phyloP scores from a whole-genome alignment of 2,797 vertebrate species.

The Lepidocolaptes lacrymiger region DNA sequence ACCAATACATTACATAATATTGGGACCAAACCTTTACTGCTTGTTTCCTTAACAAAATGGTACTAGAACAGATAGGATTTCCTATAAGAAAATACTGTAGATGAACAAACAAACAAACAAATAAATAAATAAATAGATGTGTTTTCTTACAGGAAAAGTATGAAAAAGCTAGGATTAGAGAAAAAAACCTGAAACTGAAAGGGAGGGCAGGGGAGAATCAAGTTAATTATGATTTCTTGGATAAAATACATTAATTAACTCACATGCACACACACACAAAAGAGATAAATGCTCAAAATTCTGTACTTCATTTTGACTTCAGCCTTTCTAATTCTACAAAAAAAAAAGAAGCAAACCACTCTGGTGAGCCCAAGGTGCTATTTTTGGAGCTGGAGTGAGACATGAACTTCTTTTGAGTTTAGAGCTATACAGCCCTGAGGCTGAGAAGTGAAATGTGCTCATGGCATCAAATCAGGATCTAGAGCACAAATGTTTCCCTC shows the following conservation, averaged over 20 bases:
- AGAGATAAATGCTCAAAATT: background rate
- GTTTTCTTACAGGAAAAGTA: background rate
- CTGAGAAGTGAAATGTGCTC: background rate
- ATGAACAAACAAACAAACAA: background rate
- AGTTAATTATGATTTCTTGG: background rate
- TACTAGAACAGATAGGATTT: background rate
- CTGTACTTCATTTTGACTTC: background rate
- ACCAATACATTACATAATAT: background rate
- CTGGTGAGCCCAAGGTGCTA: background rate
- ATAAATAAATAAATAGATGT: background rate
- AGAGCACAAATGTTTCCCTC: constrained; percentile 8
- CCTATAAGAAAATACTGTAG: background rate
- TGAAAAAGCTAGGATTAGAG: background rate
- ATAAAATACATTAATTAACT: background rate
- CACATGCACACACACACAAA: background rate
- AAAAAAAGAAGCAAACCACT: background rate
- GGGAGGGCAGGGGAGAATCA: fast-evolving
- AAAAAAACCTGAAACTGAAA: background rate
- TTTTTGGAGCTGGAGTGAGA: background rate
- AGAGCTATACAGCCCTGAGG: background rate
- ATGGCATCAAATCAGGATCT: background rate
- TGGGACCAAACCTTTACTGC: background rate
- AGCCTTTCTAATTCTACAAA: background rate
- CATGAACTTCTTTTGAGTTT: background rate
- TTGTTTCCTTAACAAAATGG: background rate